Evolutionary conservation across 2,797 vertebrate species (phyloP).

Genomic region (Dromococcyx pavoninus): DNA sequence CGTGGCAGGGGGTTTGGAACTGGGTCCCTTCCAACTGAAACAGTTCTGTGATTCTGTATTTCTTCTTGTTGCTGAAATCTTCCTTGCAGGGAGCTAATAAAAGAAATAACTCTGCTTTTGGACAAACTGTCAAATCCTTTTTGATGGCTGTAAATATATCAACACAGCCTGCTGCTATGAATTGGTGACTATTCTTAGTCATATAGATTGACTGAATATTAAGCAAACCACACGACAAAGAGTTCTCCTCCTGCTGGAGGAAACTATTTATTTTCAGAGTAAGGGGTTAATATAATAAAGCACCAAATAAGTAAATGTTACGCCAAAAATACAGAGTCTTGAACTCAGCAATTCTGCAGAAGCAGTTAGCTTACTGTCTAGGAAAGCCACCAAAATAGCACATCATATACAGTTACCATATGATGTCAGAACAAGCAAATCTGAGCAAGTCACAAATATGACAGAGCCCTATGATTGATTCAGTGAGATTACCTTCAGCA

Average conservation of each 20-base stretch:
- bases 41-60: background rate
- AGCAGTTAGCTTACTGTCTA: background rate
- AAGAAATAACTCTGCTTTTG: background rate
- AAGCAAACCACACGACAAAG: background rate
- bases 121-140: background rate
- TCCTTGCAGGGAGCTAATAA: background rate
- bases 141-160: background rate
- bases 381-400: background rate
- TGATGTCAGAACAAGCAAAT: background rate
- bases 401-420: background rate
- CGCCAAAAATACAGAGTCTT: background rate
- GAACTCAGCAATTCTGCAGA: background rate
- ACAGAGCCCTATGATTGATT: background rate
- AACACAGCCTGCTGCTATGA: background rate
- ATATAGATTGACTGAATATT: background rate
- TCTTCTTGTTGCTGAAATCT: background rate
- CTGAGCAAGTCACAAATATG: background rate
- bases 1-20: too few relatives aligned
- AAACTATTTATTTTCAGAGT: background rate
- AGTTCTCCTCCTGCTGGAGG: background rate
- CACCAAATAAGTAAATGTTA: background rate
- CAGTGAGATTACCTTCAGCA: background rate
- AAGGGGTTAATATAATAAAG: background rate
- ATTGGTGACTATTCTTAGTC: background rate
- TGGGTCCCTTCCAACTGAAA: too few relatives aligned